Conservation (phyloP, 2,888 invertebrate genomes). For the Tetheella fluctuosa region DNA sequence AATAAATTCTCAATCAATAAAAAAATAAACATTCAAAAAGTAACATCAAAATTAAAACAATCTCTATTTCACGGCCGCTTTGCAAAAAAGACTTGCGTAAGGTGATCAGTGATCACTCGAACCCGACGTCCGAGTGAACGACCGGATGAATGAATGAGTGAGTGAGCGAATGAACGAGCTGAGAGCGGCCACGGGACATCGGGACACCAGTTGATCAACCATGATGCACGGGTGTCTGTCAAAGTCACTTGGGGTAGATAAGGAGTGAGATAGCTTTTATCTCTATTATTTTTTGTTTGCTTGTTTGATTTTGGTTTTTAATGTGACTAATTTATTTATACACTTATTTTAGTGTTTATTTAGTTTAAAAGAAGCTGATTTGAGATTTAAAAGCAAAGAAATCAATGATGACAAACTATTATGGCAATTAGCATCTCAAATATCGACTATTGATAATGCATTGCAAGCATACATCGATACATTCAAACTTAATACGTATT, state of each 20-base stretch:
- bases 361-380: background rate
- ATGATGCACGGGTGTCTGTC: constrained; percentile 77
- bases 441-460: too few relatives aligned
- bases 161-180: constrained; percentile 60
- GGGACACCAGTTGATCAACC: constrained; percentile 82
- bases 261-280: constrained; percentile 52
- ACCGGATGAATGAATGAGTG: constrained; percentile 68
- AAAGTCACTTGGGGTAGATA: constrained; percentile 58
- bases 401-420: constrained; percentile 31
- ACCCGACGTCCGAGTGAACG: constrained; percentile 68
- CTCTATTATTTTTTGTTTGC: constrained; percentile 24
- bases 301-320: constrained; percentile 1
- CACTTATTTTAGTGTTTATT: background rate
- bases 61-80: constrained; percentile 52
- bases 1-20: constrained; percentile 25
- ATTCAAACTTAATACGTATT: too few relatives aligned
- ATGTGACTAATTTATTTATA: constrained; percentile 19
- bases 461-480: too few relatives aligned
- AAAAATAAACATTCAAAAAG: constrained; percentile 32
- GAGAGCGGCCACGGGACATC: constrained; percentile 47
- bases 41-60: constrained; percentile 17
- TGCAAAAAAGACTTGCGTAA: constrained; percentile 58
- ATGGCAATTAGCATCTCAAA: too few relatives aligned
- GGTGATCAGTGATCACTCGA: constrained; percentile 79
- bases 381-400: background rate